Evolutionary conservation across 2,888 invertebrate species (phyloP), one percentile per base, ranked within the genome.

Genomic region (Megaustenia siamemsis): DNA sequence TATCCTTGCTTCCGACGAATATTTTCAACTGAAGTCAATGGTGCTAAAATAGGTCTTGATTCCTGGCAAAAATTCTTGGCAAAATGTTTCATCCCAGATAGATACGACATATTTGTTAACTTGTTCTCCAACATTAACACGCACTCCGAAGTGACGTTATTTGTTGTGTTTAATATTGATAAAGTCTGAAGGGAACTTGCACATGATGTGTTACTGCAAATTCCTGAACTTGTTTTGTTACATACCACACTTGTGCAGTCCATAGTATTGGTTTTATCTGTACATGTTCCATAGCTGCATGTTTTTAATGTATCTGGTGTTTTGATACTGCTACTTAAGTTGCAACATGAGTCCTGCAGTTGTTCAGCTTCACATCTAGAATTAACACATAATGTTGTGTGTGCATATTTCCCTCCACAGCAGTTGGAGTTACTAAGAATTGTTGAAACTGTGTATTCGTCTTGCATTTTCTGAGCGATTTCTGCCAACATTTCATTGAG

Each of bases 401-500:
- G 28, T 32, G 12, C 15, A 28, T 32, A 18, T 35, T 8, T 68
- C 35, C 15, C 18, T 10, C 32, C 15, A 35, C 79, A 79, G 24
- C 79, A 79, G 45, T 66, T 32, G 15, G 21, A 28, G 12, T 49
- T 66, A 12, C 63, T n/a, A 6, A 79, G 79, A 1, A 15, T 18
- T 79, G 66, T 18, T 32, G 43, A 43, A 28, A 66, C 66, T 15
- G n/a, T 0, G 38, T n/a, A 63, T 35, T 81, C 80, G 21, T 69
- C 53, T 45, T 68, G 18, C 24, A 81, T 81, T 21, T 35, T 28
- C 35, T 53, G 4, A 32, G 43, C 60, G 21, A 82, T 83, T 1
- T 77, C 53, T 0, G 21, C n/a, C 1, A 87, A 77, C 18, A 84
- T 79, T 8, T 21, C 40, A 21, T 86, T 69, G 10, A 87, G 45